These are phyloP conservation scores for Pheosia tremula DNA, from an alignment of 2,888 invertebrate species.

Conservation along the genomic window DNA sequence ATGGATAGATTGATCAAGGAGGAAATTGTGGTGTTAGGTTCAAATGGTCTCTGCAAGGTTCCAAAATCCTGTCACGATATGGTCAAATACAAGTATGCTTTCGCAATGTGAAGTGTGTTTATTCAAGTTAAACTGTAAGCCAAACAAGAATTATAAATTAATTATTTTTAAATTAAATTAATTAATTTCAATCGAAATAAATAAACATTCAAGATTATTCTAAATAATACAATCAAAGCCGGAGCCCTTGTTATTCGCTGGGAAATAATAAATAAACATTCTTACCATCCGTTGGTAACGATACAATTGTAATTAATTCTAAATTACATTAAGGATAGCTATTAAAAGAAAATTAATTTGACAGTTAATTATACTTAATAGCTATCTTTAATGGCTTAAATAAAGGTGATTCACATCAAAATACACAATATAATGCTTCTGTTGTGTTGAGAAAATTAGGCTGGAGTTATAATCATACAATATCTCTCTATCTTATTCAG, in stretches of 20 bases:
- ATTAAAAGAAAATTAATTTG: not conserved
- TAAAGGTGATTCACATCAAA: constrained; percentile 11
- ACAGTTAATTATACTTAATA: not conserved
- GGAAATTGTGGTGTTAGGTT: too few species aligned
- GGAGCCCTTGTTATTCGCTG: constrained; percentile 30
- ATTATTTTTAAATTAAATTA: not conserved
- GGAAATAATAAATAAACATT: constrained; percentile 21
- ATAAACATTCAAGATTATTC: constrained; percentile 16
- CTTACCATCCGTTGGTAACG: not conserved
- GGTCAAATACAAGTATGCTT: too few species aligned
- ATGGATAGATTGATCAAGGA: too few species aligned
- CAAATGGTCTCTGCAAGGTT: too few species aligned
- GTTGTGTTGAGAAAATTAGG: constrained; percentile 25
- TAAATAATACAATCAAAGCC: constrained; percentile 10
- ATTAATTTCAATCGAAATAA: constrained; percentile 22
- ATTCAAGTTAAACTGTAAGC: too few species aligned
- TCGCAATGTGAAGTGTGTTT: too few species aligned
- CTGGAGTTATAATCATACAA: not conserved
- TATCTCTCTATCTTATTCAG: too few species aligned
- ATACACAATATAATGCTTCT: constrained; percentile 12
- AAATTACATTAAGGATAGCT: constrained; percentile 1
- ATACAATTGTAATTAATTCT: not conserved
- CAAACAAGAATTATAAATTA: not conserved
- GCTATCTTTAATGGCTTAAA: not conserved
- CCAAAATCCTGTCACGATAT: too few species aligned